These are phyloP conservation scores for Nezara viridula DNA, from an alignment of 2,888 invertebrate genomes.

Conservation along the genomic window DNA sequence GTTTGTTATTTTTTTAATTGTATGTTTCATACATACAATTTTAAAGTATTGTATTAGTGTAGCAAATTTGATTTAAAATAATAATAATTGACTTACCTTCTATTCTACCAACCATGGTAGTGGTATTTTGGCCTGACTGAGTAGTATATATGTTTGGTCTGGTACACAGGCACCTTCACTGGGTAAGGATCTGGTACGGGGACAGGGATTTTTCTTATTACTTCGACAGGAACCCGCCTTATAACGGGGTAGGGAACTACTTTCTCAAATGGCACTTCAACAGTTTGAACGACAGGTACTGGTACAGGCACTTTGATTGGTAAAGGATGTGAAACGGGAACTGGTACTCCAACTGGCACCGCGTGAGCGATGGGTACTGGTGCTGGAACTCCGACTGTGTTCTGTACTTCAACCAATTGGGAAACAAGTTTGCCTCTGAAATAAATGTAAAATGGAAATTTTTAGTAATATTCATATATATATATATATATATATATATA, in stretches of 20 bases:
- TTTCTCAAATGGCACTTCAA: conserved; percentile 28
- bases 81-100: not conserved
- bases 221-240: conserved; percentile 31
- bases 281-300: conserved; percentile 31
- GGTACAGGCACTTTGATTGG: conserved; percentile 42
- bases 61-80: not conserved
- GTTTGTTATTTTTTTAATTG: not conserved
- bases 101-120: conserved; percentile 37
- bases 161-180: conserved; percentile 57
- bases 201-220: conserved; percentile 58
- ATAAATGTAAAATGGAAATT: not conserved
- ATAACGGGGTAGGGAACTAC: conserved; percentile 52
- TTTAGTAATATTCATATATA: too few relatives aligned
- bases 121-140: conserved; percentile 41
- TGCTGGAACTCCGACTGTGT: conserved; percentile 44
- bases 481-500: too few relatives aligned
- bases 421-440: conserved; percentile 55
- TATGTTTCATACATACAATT: not conserved
- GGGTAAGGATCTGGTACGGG: conserved; percentile 62
- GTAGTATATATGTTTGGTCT: conserved; percentile 55
- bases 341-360: conserved; percentile 33
- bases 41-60: not conserved
- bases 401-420: conserved; percentile 54
- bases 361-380: conserved; percentile 35
- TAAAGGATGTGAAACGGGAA: conserved; percentile 48